These are phyloP conservation scores for Drepanosiphum platanoidis DNA, from an alignment of 2,888 invertebrate genomes.

Conservation along the genomic window DNA sequence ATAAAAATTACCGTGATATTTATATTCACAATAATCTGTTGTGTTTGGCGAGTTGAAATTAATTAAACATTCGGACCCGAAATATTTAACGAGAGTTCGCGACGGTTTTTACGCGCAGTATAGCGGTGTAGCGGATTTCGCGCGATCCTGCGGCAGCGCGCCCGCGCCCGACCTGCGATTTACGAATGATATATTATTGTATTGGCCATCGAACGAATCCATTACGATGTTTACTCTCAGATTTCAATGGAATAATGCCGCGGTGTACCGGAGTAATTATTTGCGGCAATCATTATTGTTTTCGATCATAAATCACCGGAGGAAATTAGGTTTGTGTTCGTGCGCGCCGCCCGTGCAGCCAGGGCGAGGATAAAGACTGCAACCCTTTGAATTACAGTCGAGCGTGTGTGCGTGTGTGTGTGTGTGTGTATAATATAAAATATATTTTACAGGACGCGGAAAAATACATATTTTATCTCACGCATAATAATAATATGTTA, in stretches of 20 bases:
- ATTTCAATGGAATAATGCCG: constrained; percentile 23
- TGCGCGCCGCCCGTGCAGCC: not conserved
- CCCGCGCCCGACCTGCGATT: not conserved
- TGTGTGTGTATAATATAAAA: too few relatives aligned
- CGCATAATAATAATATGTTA: not conserved
- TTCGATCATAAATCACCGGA: constrained; percentile 10
- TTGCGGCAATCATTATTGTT: constrained; percentile 28
- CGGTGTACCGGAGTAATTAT: not conserved
- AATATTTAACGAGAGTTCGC: not conserved
- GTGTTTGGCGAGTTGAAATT: not conserved
- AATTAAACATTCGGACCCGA: not conserved
- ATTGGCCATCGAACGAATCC: not conserved
- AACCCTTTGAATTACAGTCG: constrained; percentile 30
- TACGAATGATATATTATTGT: constrained; percentile 11
- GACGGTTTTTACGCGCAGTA: not conserved
- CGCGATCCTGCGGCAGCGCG: not conserved
- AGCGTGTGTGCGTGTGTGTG: too few relatives aligned
- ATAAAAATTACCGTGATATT: not conserved
- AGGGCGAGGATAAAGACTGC: not conserved
- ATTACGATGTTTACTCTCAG: not conserved
- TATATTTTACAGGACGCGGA: too few relatives aligned
- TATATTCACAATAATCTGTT: not conserved
- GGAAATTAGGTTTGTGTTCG: constrained; percentile 11
- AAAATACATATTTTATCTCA: not conserved
- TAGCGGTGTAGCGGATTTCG: not conserved